Base-by-base conservation (phyloP, 2,888 invertebrate species). In the Amaurobius ferox region DNA sequence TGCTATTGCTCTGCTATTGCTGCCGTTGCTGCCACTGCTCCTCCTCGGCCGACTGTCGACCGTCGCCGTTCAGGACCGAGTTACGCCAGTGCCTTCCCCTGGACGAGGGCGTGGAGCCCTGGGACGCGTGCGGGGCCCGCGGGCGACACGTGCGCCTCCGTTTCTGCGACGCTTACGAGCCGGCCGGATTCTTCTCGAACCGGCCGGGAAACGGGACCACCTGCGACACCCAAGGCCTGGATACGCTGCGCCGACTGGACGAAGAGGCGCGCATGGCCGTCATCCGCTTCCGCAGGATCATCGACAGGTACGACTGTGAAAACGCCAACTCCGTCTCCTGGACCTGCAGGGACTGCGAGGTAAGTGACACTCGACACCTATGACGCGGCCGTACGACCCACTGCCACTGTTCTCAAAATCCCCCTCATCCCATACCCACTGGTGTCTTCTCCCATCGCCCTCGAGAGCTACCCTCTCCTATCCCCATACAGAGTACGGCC, bases 241-340 rank as follows among this genome's bases (percentile, higher is more conserved):
- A 44, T 62, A 48, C 29, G 30, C 74, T 87, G 19, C 71, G 71
- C 9, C 62, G 72, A 39, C 71, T 61, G 62, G 87, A 87, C 80
- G 66, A 72, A 3, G 32, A 26, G 67, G 87, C 87, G 61, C 35
- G 68, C 26, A 30, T 30, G 29, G 76, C 68, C 66, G 77, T 62
- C 68, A 70, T 76, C 81, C 88, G 72, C 16, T 87, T 87, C 77
- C 30, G 70, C 16, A 29, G 35, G 11, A 76, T 89, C 28, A 80
- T 89, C 32, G 85, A 86, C 44, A 85, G 89, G 64, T 89, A 89
- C 88, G 89, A 89, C 85, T 89, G 89, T 83, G 85, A 89, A 64
- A 89, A 88, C 77, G 86, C 86, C 62, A 89, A 89, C 87, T 89
- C 89, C 29, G 89, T 89, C 85, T 88, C 87, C 55, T 89, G 89